Percentiles rank a stretch among this genome's conserved stretches.
Evolutionary conservation across 2,888 invertebrate species (phyloP).

Genomic region (Limnephilus auricula): DNA sequence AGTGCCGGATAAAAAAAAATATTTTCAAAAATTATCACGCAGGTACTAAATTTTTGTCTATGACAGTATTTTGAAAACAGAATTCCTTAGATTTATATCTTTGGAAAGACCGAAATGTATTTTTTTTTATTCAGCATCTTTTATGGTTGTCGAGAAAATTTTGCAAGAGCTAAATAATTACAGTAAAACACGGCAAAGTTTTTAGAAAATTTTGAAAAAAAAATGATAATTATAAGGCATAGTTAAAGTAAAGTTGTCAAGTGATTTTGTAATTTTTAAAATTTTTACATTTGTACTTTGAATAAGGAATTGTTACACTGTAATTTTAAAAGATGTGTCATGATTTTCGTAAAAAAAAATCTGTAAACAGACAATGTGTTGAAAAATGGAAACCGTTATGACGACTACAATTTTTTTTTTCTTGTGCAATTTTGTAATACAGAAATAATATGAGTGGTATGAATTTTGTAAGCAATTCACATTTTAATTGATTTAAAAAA

Average conservation of each 20-base stretch:
- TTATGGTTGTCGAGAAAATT: not conserved
- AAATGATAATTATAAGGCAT: slow-evolving; percentile 28
- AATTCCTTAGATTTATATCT: not conserved
- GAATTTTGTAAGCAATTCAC: slow-evolving; percentile 24
- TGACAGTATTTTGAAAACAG: not conserved
- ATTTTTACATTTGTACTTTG: slow-evolving; percentile 48
- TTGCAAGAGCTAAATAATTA: not conserved
- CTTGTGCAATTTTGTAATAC: not conserved
- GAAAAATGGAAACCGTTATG: not conserved
- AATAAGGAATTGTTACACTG: slow-evolving; percentile 13
- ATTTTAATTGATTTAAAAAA: not conserved
- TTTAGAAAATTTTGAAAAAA: not conserved
- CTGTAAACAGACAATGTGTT: not conserved
- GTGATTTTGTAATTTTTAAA: slow-evolving; percentile 41
- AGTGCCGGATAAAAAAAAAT: too few relatives aligned
- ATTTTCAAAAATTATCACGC: too few relatives aligned
- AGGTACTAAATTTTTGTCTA: not conserved
- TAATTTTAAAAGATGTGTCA: not conserved
- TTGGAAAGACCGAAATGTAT: not conserved
- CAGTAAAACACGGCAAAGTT: not conserved
- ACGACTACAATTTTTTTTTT: not conserved
- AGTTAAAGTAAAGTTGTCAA: not conserved
- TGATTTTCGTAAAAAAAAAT: not conserved
- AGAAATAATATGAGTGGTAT: not conserved
- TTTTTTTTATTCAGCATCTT: not conserved